These are phyloP conservation scores for Noctua pronuba DNA, from an alignment of 2,888 invertebrate species.

Conservation along the genomic window DNA sequence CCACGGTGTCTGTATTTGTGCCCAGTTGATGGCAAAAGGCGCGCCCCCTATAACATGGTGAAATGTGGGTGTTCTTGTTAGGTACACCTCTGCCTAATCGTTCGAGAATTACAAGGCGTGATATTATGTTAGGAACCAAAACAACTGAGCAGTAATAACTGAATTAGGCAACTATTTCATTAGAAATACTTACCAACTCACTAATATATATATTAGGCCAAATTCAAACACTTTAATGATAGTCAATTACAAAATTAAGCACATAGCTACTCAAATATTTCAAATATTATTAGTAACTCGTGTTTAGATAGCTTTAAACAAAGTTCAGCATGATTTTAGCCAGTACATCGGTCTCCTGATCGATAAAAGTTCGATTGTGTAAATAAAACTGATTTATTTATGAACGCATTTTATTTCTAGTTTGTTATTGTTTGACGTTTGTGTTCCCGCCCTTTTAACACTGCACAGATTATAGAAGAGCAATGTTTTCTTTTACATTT, in stretches of 20 bases:
- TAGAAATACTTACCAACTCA: neutral
- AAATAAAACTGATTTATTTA: conserved; percentile 26
- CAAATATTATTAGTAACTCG: neutral
- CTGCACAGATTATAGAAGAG: neutral
- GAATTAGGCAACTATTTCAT: neutral
- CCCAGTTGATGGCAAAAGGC: no score
- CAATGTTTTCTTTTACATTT: conserved; percentile 6
- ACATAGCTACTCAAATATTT: neutral
- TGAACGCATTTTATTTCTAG: conserved; percentile 12
- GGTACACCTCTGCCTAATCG: no score
- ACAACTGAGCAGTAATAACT: no score
- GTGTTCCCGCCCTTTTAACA: conserved; percentile 7
- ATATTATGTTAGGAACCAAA: no score
- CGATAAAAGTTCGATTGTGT: conserved; percentile 4
- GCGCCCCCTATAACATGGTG: no score
- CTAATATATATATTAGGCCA: neutral
- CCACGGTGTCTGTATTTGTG: no score
- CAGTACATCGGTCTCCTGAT: no score
- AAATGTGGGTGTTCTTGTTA: no score
- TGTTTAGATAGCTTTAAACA: neutral
- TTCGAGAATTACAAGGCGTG: no score
- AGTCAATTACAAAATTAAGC: neutral
- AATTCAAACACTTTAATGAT: neutral
- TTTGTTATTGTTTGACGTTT: conserved; percentile 15
- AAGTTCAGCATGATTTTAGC: neutral